Conservation (phyloP, 2,113 vertebrate species). For the Apteryx mantelli region DNA sequence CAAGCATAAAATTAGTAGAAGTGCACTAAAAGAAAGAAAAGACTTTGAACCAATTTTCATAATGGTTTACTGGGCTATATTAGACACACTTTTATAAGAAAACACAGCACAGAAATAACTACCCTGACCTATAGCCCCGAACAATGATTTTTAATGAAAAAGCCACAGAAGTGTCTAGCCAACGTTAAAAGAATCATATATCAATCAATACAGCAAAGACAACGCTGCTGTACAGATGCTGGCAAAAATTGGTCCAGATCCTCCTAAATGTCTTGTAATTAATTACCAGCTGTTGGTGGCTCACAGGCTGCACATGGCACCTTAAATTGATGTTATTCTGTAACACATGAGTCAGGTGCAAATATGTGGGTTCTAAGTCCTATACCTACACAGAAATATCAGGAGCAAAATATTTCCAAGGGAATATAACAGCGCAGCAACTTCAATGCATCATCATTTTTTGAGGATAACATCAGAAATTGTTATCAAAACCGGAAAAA, state of each 20-base stretch:
- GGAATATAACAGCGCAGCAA: background rate
- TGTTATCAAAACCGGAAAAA: background rate
- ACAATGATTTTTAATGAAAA: background rate
- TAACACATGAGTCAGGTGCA: rapidly evolving
- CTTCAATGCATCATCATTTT: background rate
- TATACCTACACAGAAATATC: background rate
- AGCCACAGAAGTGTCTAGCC: background rate
- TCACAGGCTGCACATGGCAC: background rate
- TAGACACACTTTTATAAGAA: background rate
- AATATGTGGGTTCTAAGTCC: background rate
- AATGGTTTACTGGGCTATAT: background rate
- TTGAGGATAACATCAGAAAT: background rate
- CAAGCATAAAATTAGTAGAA: background rate
- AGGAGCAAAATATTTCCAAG: background rate
- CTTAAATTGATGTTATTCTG: background rate
- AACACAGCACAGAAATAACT: background rate
- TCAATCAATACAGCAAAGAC: background rate
- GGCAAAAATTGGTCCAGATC: background rate
- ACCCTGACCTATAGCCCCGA: background rate
- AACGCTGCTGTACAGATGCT: background rate
- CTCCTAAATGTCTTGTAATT: background rate
- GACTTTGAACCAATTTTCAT: background rate
- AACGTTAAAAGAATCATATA: background rate
- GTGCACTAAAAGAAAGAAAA: background rate
- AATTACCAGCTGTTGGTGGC: background rate